Evolutionary conservation across 2,797 vertebrate species (phyloP).

Genomic region (Pampus argenteus): DNA sequence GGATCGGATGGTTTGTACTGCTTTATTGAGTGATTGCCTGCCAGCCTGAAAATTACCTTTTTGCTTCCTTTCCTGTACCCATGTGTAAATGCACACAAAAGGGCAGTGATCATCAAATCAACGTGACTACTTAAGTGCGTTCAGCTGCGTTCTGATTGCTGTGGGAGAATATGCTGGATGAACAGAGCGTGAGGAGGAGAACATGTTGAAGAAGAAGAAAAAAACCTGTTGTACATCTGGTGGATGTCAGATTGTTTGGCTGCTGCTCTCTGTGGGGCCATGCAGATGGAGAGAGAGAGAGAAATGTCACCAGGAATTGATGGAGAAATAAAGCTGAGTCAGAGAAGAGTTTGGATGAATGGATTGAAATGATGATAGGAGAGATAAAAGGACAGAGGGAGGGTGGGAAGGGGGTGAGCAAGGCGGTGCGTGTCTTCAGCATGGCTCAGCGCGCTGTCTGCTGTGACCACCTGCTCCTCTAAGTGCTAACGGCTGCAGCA

Average conservation of each 20-base stretch:
- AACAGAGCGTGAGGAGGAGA: constrained; percentile 18
- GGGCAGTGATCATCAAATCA: constrained; percentile 17
- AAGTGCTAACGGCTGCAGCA: constrained; percentile 52
- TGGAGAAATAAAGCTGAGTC: constrained; percentile 27
- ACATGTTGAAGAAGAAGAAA: neutral
- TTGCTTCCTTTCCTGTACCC: neutral
- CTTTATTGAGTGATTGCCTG: constrained; percentile 9
- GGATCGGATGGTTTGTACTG: constrained; percentile 1
- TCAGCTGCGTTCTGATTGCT: constrained; percentile 28
- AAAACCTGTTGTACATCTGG: constrained; percentile 44
- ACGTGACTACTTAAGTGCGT: constrained; percentile 27
- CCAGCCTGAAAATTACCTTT: neutral
- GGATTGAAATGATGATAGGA: constrained; percentile 46
- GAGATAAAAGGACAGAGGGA: constrained; percentile 52
- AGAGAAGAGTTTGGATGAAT: constrained; percentile 33
- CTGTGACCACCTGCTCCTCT: constrained; percentile 72
- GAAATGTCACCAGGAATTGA: constrained; percentile 34
- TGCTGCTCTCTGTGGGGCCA: constrained; percentile 34
- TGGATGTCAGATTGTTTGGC: constrained; percentile 43
- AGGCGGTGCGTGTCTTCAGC: constrained; percentile 44
- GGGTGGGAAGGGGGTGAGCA: constrained; percentile 21
- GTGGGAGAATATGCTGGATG: constrained; percentile 29
- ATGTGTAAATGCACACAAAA: neutral
- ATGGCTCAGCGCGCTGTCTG: constrained; percentile 58
- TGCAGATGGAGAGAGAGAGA: constrained; percentile 32